Evolutionary conservation across 2,797 vertebrate genomes (phyloP).

Genomic region (Gallinago solitaria): DNA sequence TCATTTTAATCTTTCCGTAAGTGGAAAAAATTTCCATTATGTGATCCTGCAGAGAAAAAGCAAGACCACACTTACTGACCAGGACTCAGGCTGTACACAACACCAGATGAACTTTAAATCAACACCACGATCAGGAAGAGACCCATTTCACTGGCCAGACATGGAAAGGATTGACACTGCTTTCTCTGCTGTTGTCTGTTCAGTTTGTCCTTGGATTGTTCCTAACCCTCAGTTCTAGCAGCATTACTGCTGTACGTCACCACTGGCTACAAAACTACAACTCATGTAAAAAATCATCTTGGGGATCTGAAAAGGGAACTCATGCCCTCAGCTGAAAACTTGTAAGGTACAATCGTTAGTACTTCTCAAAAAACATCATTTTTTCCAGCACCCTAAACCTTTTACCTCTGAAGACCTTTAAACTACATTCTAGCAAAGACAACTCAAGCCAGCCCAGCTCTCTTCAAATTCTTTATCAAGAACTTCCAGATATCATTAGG

Average conservation of each 20-base stretch:
- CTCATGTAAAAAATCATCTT: neutral
- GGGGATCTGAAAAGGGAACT: neutral
- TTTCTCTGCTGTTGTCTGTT: neutral
- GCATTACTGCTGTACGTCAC: neutral
- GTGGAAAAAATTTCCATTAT: slow-evolving; percentile 95
- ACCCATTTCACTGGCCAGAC: neutral
- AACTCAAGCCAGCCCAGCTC: neutral
- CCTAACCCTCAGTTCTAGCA: neutral
- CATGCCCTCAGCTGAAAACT: neutral
- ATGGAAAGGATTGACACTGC: neutral
- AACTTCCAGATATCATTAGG: neutral
- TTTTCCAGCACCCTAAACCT: neutral
- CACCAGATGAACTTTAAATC: neutral
- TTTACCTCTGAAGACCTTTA: neutral
- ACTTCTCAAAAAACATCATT: neutral
- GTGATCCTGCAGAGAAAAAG: slow-evolving; percentile 72
- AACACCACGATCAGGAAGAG: neutral
- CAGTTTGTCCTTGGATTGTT: neutral
- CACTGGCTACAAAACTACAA: neutral
- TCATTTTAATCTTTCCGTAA: slow-evolving; percentile 95
- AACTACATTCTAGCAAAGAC: neutral
- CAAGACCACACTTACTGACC: neutral
- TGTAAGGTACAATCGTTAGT: neutral
- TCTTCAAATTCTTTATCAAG: neutral
- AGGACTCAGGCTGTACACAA: neutral